Conservation (phyloP, 2,797 vertebrate genomes). For the Allobates femoralis region DNA sequence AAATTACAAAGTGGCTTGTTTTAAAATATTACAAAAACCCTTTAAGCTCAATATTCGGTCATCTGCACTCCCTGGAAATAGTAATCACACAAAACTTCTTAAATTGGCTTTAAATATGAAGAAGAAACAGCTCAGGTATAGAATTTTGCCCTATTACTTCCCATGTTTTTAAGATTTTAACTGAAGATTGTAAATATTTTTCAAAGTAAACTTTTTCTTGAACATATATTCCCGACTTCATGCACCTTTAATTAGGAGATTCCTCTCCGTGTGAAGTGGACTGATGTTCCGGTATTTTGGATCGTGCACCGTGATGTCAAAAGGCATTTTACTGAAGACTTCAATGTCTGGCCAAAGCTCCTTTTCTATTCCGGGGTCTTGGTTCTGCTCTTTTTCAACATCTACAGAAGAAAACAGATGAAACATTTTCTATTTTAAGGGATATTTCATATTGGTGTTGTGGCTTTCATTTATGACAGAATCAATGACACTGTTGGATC, state of each 20-base stretch:
- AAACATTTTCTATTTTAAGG: background rate
- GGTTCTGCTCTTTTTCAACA: constrained; percentile 16
- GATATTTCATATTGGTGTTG: background rate
- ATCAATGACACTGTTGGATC: too few species aligned
- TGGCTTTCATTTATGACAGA: too few species aligned
- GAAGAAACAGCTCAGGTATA: too few species aligned
- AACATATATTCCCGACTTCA: background rate
- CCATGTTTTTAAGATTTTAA: too few species aligned
- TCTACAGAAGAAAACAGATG: background rate
- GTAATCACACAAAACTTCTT: too few species aligned
- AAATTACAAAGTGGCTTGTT: too few species aligned
- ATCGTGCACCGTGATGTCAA: constrained; percentile 87
- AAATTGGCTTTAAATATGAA: too few species aligned
- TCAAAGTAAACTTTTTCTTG: background rate
- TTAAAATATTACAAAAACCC: too few species aligned
- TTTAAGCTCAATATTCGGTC: too few species aligned
- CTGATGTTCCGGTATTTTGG: constrained; percentile 89
- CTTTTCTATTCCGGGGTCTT: constrained; percentile 72
- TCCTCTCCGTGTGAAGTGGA: constrained; percentile 84
- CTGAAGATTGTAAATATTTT: too few species aligned
- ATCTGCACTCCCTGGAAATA: too few species aligned
- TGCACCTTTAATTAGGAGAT: constrained; percentile 81
- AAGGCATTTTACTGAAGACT: constrained; percentile 87
- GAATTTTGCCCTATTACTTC: too few species aligned
- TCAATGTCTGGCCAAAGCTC: constrained; percentile 93